Base-by-base conservation (phyloP, 2,113 vertebrate species). In the Coptodon rendalli region DNA sequence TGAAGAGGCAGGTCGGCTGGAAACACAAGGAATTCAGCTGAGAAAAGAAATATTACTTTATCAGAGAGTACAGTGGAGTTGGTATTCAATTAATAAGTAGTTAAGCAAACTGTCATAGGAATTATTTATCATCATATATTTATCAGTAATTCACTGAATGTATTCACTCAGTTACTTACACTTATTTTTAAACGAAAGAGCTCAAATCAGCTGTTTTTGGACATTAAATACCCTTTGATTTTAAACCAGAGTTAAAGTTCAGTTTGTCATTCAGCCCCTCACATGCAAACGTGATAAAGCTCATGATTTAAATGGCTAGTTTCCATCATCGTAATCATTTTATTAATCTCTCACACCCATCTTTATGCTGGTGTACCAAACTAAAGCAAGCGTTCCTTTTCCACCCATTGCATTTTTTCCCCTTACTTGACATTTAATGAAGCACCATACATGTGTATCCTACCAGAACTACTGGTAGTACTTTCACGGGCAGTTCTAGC, bases 321-420 rank as follows among this genome's bases (percentile, higher is more conserved):
- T 95, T 95, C 93, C 89, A 48, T 82, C 87, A 29, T 13, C 2
- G 19, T 91, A 90, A 85, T 91, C 89, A 85, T 56, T 90, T 91
- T 87, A 81, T 73, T 71, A 84, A 94, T 94, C 92, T 94, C 78
- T 57, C 22, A 7, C 3, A 17, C 43, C 8, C 53, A 92, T 92
- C 90, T 89, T 80, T 43, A 85, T 90, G 94, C 87, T 84, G 91
- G 85, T 85, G 48, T 83, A 76, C 11, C 81, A 92, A 88, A 86
- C 34, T 7, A 83, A 88, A 93, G 84, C 36, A 80, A 71, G 38
- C 9, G 2, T 36, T 84, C 12, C 24, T 82, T n/a, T 34, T 80
- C n/a, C 43, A 83, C 27, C 38, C 9, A 22, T 38, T 13, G 27
- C 36, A 68, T 50, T 13, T 1, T 29, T 19, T 13, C 34, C 34